These are phyloP conservation scores for Sarcophaga rosellei DNA, from an alignment of 2,888 invertebrate genomes.

Conservation along the genomic window DNA sequence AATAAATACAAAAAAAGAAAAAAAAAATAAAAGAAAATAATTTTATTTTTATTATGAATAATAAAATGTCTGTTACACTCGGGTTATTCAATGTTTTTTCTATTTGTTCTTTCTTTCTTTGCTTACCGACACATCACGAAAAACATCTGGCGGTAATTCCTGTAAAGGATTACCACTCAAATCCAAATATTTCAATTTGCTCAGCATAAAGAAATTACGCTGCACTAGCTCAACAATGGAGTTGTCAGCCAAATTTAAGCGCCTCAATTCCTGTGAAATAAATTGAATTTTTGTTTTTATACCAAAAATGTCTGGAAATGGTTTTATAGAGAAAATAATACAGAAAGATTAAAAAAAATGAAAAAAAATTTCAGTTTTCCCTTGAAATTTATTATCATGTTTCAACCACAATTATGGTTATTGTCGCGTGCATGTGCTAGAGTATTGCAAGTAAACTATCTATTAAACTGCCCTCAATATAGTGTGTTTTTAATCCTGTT, in stretches of 20 bases:
- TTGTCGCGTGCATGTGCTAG: no score
- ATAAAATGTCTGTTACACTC: not conserved
- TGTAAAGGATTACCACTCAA: constrained; percentile 88
- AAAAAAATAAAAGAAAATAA: constrained; percentile 20
- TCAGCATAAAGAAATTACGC: constrained; percentile 88
- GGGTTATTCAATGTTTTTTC: not conserved
- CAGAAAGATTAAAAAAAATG: no score
- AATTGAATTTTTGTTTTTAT: constrained; percentile 70
- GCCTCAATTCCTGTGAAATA: constrained; percentile 83
- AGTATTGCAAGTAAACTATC: no score
- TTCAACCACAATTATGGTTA: no score
- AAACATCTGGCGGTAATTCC: constrained; percentile 89
- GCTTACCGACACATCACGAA: constrained; percentile 86
- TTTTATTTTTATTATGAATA: constrained; percentile 24
- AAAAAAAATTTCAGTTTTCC: no score
- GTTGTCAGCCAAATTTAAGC: constrained; percentile 86
- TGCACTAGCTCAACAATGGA: constrained; percentile 86
- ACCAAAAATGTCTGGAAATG: constrained; percentile 67
- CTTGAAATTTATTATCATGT: no score
- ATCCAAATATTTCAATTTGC: constrained; percentile 87
- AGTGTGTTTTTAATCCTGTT: no score
- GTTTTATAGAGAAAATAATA: no score
- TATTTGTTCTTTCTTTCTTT: not conserved
- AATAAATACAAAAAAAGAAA: constrained; percentile 15
- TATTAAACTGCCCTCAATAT: no score